Evolutionary conservation across 2,113 vertebrate species (phyloP).

Genomic region (Excalfactoria chinensis): DNA sequence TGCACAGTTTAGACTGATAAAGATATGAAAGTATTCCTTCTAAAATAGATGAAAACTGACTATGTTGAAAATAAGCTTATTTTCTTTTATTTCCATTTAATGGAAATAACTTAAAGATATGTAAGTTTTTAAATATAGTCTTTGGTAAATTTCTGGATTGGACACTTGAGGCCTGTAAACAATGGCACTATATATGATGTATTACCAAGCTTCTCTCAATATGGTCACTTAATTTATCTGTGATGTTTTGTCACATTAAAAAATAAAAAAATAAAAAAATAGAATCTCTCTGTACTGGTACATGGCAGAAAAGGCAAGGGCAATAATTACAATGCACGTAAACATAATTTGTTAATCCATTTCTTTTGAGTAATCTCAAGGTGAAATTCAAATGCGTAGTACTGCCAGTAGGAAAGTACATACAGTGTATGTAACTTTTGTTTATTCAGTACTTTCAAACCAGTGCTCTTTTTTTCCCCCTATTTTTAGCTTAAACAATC

Average conservation of each 20-base stretch:
- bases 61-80: background rate
- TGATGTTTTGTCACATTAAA: background rate
- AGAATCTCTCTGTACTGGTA: background rate
- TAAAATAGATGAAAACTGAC: background rate
- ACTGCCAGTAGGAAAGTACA: background rate
- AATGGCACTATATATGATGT: background rate
- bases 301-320: background rate
- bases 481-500: background rate
- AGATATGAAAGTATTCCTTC: background rate
- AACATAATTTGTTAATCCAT: background rate
- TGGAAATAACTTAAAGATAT: background rate
- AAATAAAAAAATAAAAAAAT: background rate
- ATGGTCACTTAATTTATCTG: background rate
- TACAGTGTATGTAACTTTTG: background rate
- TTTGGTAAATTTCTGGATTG: background rate
- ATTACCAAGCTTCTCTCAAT: background rate
- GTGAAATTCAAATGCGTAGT: background rate
- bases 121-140: background rate
- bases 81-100: background rate
- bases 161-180: background rate
- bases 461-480: background rate
- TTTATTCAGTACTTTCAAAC: background rate
- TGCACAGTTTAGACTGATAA: background rate
- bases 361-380: background rate
- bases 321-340: background rate